These are phyloP conservation scores for Drosophila lini DNA, from an alignment of 1,140 invertebrate species.

Conservation along the genomic window DNA sequence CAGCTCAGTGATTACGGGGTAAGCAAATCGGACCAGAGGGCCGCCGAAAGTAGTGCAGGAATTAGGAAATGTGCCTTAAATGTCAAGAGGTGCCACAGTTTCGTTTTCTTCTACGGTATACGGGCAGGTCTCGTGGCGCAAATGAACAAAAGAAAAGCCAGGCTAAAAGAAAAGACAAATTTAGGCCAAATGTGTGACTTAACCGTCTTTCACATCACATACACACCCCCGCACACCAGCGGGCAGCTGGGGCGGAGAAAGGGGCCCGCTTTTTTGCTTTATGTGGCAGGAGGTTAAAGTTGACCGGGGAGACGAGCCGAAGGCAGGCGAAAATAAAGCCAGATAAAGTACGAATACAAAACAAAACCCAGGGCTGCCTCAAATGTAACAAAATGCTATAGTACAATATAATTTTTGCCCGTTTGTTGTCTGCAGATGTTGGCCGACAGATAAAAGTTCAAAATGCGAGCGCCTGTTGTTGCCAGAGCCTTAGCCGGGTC, in stretches of 20 bases:
- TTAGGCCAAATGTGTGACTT: conserved; percentile 82
- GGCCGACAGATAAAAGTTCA: conserved; percentile 77
- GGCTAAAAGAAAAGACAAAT: conserved; percentile 74
- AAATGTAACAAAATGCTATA: conserved; percentile 72
- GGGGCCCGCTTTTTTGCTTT: conserved; percentile 64
- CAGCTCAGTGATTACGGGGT: conserved; percentile 43
- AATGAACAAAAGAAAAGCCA: conserved; percentile 76
- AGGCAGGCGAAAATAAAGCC: conserved; percentile 25
- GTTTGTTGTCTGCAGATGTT: conserved; percentile 68
- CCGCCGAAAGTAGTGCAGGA: conserved; percentile 72
- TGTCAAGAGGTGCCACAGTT: conserved; percentile 78
- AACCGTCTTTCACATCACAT: conserved; percentile 77
- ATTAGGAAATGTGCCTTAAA: conserved; percentile 75
- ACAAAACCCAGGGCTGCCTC: conserved; percentile 47
- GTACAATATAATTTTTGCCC: conserved; percentile 72
- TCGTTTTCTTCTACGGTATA: conserved; percentile 55
- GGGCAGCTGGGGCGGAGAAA: conserved; percentile 21
- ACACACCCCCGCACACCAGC: conserved; percentile 27
- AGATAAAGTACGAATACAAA: conserved; percentile 25
- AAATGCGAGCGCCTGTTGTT: conserved; percentile 67
- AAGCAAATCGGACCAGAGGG: conserved; percentile 43
- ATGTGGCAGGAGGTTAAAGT: conserved; percentile 79
- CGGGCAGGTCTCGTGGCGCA: conserved; percentile 65
- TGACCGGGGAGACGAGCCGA: conserved; percentile 63
- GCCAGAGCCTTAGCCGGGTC: conserved; percentile 32